Conservation (phyloP, 2,888 invertebrate species). For the Ochropleura leucogaster region DNA sequence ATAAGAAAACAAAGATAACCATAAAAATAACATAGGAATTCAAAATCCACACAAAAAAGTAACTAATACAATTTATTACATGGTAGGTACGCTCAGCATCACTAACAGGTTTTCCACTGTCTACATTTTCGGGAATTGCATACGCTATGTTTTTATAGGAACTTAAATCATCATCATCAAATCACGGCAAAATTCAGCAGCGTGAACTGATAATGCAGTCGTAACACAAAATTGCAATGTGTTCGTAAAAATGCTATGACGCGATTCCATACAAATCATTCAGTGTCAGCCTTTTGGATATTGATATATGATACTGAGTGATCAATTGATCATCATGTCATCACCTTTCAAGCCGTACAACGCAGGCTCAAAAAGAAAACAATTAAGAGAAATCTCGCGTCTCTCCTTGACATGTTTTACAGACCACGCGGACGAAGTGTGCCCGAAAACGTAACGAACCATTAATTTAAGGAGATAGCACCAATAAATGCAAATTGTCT, state of each 20-base stretch:
- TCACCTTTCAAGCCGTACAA: background rate
- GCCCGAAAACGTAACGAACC: slow-evolving; percentile 37
- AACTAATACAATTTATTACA: too few relatives aligned
- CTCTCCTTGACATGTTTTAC: slow-evolving; percentile 34
- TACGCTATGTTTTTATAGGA: too few relatives aligned
- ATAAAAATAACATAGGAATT: background rate
- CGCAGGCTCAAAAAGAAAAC: background rate
- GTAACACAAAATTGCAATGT: background rate
- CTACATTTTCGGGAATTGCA: too few relatives aligned
- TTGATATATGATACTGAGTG: background rate
- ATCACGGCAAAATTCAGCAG: background rate
- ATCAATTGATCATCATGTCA: background rate
- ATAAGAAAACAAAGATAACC: background rate
- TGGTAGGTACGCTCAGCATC: too few relatives aligned
- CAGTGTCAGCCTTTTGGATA: background rate
- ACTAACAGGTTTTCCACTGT: too few relatives aligned
- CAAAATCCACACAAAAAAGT: too few relatives aligned
- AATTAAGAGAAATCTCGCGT: background rate
- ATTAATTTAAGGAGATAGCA: slow-evolving; percentile 64
- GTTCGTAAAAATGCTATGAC: background rate
- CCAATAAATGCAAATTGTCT: slow-evolving; percentile 80
- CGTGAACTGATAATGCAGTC: background rate
- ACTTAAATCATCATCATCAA: too few relatives aligned
- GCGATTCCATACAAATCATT: background rate
- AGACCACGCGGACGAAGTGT: slow-evolving; percentile 55